phyloP scores from a whole-genome alignment of 2,113 vertebrate genomes.

The Lamprotornis superbus region DNA sequence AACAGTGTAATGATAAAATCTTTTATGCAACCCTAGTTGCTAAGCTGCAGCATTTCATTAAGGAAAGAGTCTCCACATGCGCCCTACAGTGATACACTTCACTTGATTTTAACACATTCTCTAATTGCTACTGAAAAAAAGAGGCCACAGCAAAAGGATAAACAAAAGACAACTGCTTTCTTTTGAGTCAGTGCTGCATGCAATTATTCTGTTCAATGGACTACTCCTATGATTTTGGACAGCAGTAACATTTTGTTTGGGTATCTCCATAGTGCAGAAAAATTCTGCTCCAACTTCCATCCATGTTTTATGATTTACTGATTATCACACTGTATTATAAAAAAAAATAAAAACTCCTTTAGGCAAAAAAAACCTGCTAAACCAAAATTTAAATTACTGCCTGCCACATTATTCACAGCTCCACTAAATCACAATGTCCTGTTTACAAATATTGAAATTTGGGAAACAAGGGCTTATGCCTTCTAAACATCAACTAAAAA shows the following conservation, averaged over 20 bases:
- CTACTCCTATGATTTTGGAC: background rate
- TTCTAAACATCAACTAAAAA: background rate
- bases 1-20: background rate
- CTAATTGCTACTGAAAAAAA: constrained; percentile 22
- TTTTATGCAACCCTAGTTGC: background rate
- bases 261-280: background rate
- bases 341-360: background rate
- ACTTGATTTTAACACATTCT: constrained; percentile 21
- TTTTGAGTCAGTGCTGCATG: background rate
- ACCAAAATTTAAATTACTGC: background rate
- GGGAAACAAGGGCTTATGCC: background rate
- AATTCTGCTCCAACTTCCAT: background rate
- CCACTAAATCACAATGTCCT: background rate
- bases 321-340: background rate
- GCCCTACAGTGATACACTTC: background rate
- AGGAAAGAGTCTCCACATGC: background rate
- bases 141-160: background rate
- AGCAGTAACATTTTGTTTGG: background rate
- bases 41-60: background rate
- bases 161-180: background rate
- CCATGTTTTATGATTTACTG: background rate
- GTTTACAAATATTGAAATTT: background rate
- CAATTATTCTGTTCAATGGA: background rate
- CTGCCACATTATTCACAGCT: background rate
- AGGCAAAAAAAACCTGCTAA: background rate